phyloP scores from a whole-genome alignment of 2,797 vertebrate genomes.

The Intellagama lesueurii region DNA sequence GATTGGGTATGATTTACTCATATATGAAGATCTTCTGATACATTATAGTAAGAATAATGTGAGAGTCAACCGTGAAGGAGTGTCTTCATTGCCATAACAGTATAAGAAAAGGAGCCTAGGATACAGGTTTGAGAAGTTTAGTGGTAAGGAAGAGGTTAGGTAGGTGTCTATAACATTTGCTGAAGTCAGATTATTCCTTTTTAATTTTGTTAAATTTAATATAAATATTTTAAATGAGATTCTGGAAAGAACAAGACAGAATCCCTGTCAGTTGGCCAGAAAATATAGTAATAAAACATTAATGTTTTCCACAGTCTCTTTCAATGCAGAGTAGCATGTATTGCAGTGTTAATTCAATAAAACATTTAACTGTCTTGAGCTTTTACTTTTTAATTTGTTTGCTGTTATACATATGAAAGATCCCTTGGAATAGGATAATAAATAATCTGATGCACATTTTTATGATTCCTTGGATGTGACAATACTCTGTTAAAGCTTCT shows the following conservation, averaged over 20 bases:
- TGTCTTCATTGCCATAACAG: neutral
- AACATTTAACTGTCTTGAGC: neutral
- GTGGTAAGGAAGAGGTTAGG: neutral
- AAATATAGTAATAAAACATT: neutral
- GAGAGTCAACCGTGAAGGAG: neutral
- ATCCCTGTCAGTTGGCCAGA: neutral
- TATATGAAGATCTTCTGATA: neutral
- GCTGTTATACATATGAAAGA: neutral
- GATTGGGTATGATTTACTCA: neutral
- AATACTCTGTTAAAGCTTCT: neutral
- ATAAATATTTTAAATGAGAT: neutral
- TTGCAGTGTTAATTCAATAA: neutral
- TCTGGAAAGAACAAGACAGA: neutral
- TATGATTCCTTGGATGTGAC: neutral
- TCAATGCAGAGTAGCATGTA: neutral
- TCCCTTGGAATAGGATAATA: neutral
- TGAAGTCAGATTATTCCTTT: neutral
- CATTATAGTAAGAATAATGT: neutral
- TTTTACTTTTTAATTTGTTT: neutral
- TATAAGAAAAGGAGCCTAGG: neutral
- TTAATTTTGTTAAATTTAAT: neutral
- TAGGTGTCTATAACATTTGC: neutral
- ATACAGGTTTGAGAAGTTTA: neutral
- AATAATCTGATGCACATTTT: neutral
- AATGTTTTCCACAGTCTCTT: neutral